Conservation (phyloP, 2,888 invertebrate species). For the Eristalinus aeneus region DNA sequence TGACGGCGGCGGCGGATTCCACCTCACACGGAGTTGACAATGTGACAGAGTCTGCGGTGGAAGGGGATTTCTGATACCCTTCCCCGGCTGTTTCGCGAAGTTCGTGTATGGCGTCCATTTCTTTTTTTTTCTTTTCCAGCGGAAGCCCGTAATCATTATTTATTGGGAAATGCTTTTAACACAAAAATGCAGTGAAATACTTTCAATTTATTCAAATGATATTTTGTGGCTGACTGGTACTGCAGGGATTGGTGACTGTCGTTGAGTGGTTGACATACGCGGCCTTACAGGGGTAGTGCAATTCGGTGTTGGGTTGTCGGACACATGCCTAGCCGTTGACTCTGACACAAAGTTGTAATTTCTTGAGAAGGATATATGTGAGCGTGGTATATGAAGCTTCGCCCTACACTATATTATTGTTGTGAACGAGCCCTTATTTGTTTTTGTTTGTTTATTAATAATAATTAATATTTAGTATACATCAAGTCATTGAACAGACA, state of each 20-base stretch:
- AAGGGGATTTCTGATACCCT: background rate
- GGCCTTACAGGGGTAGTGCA: background rate
- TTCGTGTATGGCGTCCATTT: conserved; percentile 7
- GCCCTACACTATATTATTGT: too few species aligned
- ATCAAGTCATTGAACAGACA: too few species aligned
- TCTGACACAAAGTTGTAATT: background rate
- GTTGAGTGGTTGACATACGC: background rate
- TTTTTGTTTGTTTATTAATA: too few species aligned
- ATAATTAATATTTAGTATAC: too few species aligned
- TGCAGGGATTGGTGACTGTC: conserved; percentile 6
- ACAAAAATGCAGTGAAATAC: conserved; percentile 56
- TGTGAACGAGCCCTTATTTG: too few species aligned
- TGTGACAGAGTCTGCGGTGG: conserved; percentile 16
- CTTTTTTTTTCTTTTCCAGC: conserved; percentile 23
- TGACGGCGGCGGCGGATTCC: background rate
- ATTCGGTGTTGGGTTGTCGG: background rate
- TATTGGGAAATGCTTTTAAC: conserved; percentile 67
- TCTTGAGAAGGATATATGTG: background rate
- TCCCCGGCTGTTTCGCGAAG: background rate
- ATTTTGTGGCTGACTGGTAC: conserved; percentile 52
- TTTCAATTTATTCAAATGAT: conserved; percentile 68
- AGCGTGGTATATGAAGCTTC: too few species aligned
- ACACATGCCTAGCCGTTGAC: background rate
- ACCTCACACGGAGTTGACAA: conserved; percentile 31
- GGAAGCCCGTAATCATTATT: conserved; percentile 60